phyloP scores from a whole-genome alignment of 2,113 vertebrate genomes.

The Cyprinodon tularosa region DNA sequence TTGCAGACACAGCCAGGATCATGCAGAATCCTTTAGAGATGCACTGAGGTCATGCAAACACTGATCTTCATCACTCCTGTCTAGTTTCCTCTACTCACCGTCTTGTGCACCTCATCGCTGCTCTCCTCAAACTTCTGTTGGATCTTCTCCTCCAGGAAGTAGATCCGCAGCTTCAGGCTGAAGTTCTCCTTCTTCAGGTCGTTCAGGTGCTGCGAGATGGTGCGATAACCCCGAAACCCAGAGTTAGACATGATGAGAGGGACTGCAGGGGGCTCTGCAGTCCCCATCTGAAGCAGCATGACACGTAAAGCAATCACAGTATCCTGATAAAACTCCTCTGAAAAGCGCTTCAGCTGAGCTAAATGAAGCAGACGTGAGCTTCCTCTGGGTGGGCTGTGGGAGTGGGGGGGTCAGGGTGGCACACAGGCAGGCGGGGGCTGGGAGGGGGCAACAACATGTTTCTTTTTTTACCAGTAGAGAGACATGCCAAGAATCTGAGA shows the following conservation, averaged over 20 bases:
- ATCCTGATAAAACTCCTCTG: neutral
- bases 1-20: too few relatives aligned
- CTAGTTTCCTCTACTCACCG: slow-evolving; percentile 80
- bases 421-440: slow-evolving; percentile 23
- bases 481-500: slow-evolving; percentile 86
- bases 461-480: slow-evolving; percentile 83
- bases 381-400: neutral
- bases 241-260: slow-evolving; percentile 86
- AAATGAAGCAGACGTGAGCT: slow-evolving; percentile 27
- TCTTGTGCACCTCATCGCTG: slow-evolving; percentile 85
- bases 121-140: slow-evolving; percentile 91
- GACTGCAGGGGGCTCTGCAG: slow-evolving; percentile 63
- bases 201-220: slow-evolving; percentile 96
- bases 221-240: slow-evolving; percentile 84
- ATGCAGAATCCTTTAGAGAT: neutral
- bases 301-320: slow-evolving; percentile 12
- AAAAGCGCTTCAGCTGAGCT: neutral
- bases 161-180: slow-evolving; percentile 97
- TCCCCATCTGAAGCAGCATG: slow-evolving; percentile 74
- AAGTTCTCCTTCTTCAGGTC: slow-evolving; percentile 99
- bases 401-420: slow-evolving; percentile 24
- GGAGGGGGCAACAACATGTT: slow-evolving; percentile 44
- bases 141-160: slow-evolving; percentile 96
- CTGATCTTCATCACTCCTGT: too few relatives aligned
- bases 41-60: neutral